A percentile compares a stretch with the other conserved stretches of the same genome.
phyloP scores from a whole-genome alignment of 2,888 invertebrate species.

The Lymantria dispar region DNA sequence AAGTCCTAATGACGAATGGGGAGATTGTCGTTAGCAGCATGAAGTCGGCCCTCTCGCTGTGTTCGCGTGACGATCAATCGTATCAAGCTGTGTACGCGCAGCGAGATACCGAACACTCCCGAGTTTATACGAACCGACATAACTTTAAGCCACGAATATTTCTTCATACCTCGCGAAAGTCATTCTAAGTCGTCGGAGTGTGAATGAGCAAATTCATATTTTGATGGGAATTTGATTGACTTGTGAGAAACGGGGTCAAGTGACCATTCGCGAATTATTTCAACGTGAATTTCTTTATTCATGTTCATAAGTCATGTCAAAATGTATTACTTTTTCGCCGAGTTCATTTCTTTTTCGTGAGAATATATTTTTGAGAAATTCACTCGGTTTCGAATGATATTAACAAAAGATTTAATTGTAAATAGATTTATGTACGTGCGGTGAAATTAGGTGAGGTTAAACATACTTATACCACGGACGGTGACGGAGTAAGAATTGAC shows the following conservation, averaged over 20 bases:
- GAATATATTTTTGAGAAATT: background rate
- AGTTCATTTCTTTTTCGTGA: slow-evolving; percentile 5
- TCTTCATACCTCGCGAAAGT: slow-evolving; percentile 32
- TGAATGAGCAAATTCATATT: slow-evolving; percentile 72
- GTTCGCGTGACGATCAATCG: slow-evolving; percentile 38
- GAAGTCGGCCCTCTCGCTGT: slow-evolving; percentile 26
- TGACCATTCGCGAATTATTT: slow-evolving; percentile 22
- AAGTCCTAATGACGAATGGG: slow-evolving; percentile 44
- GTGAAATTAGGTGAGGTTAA: too few relatives aligned
- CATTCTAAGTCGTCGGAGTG: slow-evolving; percentile 39
- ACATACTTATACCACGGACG: too few relatives aligned
- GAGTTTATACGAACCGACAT: slow-evolving; percentile 19
- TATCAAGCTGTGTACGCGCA: slow-evolving; percentile 57
- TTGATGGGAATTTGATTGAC: slow-evolving; percentile 59
- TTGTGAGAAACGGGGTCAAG: slow-evolving; percentile 30
- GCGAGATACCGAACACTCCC: slow-evolving; percentile 45
- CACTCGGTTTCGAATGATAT: too few relatives aligned
- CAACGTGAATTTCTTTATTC: slow-evolving; percentile 3
- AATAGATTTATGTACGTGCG: too few relatives aligned
- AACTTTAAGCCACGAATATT: slow-evolving; percentile 41
- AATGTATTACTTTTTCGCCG: slow-evolving; percentile 5
- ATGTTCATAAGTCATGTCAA: slow-evolving; percentile 7
- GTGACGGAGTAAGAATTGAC: too few relatives aligned
- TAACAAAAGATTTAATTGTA: too few relatives aligned
- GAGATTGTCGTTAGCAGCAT: slow-evolving; percentile 30